Conservation (phyloP, 2,888 invertebrate species). For the Pyrrhosoma nymphula region DNA sequence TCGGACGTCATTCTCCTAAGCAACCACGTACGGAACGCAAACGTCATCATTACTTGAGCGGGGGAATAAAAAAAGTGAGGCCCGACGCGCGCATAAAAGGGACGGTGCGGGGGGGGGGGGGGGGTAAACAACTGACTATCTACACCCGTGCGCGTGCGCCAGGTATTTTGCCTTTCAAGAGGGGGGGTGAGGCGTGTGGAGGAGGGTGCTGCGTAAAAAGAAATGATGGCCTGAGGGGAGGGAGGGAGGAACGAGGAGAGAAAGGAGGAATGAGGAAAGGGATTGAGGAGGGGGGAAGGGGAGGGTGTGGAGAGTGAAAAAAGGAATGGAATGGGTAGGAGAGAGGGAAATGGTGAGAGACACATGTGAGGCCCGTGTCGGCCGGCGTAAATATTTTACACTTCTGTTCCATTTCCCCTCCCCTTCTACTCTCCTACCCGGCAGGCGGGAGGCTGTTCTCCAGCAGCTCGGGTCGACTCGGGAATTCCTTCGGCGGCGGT, state of each 20-base stretch:
- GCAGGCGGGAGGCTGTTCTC: background rate
- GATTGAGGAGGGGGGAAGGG: background rate
- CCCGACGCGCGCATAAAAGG: background rate
- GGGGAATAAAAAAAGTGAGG: background rate
- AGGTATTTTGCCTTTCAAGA: background rate
- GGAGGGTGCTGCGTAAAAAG: background rate
- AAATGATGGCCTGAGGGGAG: background rate
- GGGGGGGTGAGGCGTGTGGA: too few relatives aligned
- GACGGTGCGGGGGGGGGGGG: too few relatives aligned
- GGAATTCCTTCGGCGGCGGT: background rate
- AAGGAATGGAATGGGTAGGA: background rate
- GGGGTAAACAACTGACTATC: background rate
- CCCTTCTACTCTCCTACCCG: background rate
- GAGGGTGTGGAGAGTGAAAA: background rate
- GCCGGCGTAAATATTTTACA: constrained; percentile 1
- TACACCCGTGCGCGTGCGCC: background rate
- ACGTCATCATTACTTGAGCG: background rate
- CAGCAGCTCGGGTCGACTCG: background rate
- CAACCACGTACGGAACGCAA: background rate
- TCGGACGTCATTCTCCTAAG: background rate
- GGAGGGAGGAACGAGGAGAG: background rate
- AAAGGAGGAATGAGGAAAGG: background rate
- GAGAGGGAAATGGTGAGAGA: background rate
- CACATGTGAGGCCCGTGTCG: background rate
- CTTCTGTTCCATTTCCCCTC: background rate